phyloP scores from a whole-genome alignment of 2,888 invertebrate genomes.

The Parnassius glacialis region DNA sequence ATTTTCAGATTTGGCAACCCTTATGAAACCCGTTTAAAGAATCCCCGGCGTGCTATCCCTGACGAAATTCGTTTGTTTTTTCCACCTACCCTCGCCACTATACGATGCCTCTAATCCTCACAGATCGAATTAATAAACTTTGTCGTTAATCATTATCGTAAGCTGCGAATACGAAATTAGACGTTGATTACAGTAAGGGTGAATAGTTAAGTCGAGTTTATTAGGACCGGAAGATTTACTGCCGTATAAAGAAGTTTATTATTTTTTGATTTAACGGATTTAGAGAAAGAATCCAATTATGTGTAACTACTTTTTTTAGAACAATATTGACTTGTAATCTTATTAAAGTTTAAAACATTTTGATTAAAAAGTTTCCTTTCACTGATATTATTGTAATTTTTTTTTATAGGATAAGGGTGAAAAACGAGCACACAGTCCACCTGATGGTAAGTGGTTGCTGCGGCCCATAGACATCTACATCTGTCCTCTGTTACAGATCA shows the following conservation, averaged over 20 bases:
- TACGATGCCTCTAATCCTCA: slow-evolving; percentile 65
- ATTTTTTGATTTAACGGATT: slow-evolving; percentile 37
- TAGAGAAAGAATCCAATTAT: slow-evolving; percentile 25
- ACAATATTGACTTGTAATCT: neutral
- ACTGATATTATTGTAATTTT: neutral
- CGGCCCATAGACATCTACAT: too few species aligned
- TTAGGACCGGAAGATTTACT: slow-evolving; percentile 56
- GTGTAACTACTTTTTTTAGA: slow-evolving; percentile 15
- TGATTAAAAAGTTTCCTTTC: too few species aligned
- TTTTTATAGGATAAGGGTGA: neutral
- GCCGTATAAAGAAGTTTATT: slow-evolving; percentile 45
- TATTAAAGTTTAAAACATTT: neutral
- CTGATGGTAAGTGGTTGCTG: too few species aligned
- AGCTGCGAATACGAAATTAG: slow-evolving; percentile 74
- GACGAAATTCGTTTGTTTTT: slow-evolving; percentile 72
- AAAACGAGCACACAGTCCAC: too few species aligned
- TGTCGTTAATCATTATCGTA: slow-evolving; percentile 79
- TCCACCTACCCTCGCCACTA: slow-evolving; percentile 59
- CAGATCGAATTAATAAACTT: slow-evolving; percentile 77
- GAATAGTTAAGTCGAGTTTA: slow-evolving; percentile 63
- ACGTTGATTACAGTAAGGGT: slow-evolving; percentile 73
- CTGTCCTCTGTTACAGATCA: too few species aligned
- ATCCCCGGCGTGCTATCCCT: slow-evolving; percentile 55
- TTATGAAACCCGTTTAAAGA: slow-evolving; percentile 36
- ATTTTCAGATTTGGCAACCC: slow-evolving; percentile 37